Evolutionary conservation across 2,113 vertebrate genomes (phyloP), one percentile per base, ranked within the genome.

Genomic region (Tragelaphus imberbis): DNA sequence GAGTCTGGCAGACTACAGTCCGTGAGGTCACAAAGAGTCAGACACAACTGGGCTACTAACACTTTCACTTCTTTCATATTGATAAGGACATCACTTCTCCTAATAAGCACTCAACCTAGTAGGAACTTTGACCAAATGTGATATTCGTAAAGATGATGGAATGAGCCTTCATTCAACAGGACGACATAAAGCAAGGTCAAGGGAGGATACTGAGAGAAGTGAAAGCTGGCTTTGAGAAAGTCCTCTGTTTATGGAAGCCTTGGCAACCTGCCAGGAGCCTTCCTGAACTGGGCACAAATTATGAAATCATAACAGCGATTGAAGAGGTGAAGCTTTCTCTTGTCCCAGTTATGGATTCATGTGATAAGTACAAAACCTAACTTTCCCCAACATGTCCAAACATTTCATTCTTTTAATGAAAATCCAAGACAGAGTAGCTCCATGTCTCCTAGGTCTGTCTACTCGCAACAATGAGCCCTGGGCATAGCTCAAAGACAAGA

Each of bases 401-500:
- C 47, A 10, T 30, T 30, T 80, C 27, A 80, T 33, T 80, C 77
- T 19, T 80, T 19, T 3, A 51, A 33, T 80, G 47, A 80, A 84
- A 25, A 84, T 84, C 44, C 33, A 25, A 36, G 33, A 36, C 30
- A 84, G 51, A 33, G 33, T 33, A 84, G 33, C 21, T 23, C 28
- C 28, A 11, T 51, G 77, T 80, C 49, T 55, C 51, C 51, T 55
- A 55, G 33, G 33, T 55, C 33, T 55, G 21, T 55, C 81, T 55
- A 36, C 33, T 55, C 1, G 0, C 12, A 25, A 55, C 49, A 15
- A 5, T 30, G 28, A 53, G 30, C 17, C 79, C 79, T 0, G 30
- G 30, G 9, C 28, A 1, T 25, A 36, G 21, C 51, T 55, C 51
- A 84, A 25, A 55, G 53, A 25, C 12, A 55, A 84, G 80, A 55